These are phyloP conservation scores for Calonectris borealis DNA, from an alignment of 2,113 vertebrate genomes.

Conservation along the genomic window DNA sequence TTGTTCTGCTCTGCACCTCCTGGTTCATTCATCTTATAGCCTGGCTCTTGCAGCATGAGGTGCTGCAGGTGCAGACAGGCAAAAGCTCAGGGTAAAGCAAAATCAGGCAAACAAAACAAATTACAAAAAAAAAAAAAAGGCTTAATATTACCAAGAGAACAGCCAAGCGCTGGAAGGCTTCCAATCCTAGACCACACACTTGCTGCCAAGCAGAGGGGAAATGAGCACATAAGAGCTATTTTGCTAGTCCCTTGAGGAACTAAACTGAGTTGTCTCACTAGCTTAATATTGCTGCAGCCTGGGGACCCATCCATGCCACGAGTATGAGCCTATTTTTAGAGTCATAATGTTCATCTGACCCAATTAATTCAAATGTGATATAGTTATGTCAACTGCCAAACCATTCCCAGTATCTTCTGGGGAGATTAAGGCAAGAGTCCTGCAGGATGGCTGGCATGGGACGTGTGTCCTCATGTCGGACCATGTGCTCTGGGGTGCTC, in stretches of 20 bases:
- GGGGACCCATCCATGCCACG: fast-evolving
- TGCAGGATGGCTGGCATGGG: background rate
- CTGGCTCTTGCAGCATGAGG: background rate
- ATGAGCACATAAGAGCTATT: background rate
- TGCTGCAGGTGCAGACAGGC: background rate
- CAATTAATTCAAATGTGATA: background rate
- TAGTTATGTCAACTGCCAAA: background rate
- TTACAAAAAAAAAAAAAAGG: too few relatives aligned
- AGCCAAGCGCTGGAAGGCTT: background rate
- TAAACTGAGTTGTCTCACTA: background rate
- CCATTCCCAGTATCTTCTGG: background rate
- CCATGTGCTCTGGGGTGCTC: background rate
- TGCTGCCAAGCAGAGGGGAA: background rate
- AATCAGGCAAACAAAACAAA: background rate
- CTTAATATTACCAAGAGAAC: background rate
- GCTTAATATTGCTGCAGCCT: background rate
- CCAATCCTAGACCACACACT: background rate
- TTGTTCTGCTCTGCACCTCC: background rate
- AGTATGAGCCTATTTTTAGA: background rate
- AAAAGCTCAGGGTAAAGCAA: background rate
- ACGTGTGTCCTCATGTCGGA: fast-evolving
- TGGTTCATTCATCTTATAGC: background rate
- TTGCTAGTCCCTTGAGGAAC: background rate
- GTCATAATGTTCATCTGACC: background rate
- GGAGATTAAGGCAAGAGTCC: background rate